Evolutionary conservation across 1,140 invertebrate genomes (phyloP).

Genomic region (Plectrocnemia conspersa): DNA sequence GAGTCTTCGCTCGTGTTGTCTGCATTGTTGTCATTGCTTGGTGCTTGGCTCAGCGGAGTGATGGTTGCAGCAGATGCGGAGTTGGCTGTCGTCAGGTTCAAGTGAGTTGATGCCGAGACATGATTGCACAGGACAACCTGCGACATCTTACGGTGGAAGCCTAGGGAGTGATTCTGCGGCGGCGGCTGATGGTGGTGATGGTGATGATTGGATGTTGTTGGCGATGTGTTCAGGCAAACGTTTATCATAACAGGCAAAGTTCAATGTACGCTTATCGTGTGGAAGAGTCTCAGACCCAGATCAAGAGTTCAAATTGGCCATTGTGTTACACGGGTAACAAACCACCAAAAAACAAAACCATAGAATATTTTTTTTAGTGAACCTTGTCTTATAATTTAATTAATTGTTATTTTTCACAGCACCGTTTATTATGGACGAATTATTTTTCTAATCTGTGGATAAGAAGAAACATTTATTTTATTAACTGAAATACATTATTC

Average conservation of each 20-base stretch:
- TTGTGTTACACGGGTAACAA: no score
- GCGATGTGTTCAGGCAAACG: conserved; percentile 32
- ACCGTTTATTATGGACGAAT: no score
- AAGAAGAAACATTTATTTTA: no score
- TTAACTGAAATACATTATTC: no score
- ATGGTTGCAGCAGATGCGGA: conserved; percentile 33
- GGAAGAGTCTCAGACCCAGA: not conserved
- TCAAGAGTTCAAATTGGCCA: no score
- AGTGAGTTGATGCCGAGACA: conserved; percentile 7
- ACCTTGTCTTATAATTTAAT: no score
- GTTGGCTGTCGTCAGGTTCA: conserved; percentile 11
- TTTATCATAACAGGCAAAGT: conserved; percentile 27
- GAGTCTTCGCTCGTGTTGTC: conserved; percentile 75
- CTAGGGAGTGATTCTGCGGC: conserved; percentile 5
- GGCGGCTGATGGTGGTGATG: conserved; percentile 9
- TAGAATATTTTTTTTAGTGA: no score
- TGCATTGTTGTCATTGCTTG: conserved; percentile 61
- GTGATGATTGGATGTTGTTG: conserved; percentile 27
- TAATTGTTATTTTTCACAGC: no score
- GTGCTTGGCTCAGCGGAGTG: conserved; percentile 41
- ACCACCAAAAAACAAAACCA: no score
- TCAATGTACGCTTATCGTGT: not conserved
- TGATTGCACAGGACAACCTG: conserved; percentile 45
- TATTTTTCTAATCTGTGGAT: no score
- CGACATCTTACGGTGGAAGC: conserved; percentile 41